Conservation (phyloP, 2,888 invertebrate species). For the Muscina levida region DNA sequence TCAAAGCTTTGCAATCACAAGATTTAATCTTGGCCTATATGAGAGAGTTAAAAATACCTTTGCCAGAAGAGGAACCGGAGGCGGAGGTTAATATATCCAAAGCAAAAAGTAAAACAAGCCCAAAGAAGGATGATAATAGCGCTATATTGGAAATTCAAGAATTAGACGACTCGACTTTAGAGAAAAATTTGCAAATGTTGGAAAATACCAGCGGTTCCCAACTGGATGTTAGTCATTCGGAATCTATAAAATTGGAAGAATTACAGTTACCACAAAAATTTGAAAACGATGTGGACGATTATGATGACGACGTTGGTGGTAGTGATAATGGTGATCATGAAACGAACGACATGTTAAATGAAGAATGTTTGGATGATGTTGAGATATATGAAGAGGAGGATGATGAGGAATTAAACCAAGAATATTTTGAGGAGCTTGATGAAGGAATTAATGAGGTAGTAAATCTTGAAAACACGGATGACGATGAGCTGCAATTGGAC, state of each 20-base stretch:
- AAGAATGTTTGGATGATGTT: not conserved
- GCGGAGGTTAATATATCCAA: not conserved
- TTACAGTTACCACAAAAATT: not conserved
- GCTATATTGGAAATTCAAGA: no score
- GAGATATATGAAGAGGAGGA: not conserved
- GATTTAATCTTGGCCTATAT: conserved; percentile 68
- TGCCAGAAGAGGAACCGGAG: not conserved
- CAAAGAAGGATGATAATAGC: no score
- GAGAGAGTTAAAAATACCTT: conserved; percentile 12
- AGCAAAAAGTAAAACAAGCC: no score
- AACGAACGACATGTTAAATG: not conserved
- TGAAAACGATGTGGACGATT: conserved; percentile 36
- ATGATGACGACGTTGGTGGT: not conserved
- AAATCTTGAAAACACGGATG: not conserved
- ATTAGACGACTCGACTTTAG: no score
- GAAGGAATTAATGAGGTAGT: conserved; percentile 52
- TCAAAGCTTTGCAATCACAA: conserved; percentile 74
- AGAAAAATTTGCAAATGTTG: no score
- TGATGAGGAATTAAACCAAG: not conserved
- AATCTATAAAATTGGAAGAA: no score
- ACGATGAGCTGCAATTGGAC: not conserved
- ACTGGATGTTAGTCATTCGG: no score
- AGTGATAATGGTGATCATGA: not conserved
- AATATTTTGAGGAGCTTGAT: conserved; percentile 56
- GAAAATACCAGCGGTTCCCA: no score